Base-by-base conservation (phyloP, 2,888 invertebrate genomes). In the Acholoe squamosa region DNA sequence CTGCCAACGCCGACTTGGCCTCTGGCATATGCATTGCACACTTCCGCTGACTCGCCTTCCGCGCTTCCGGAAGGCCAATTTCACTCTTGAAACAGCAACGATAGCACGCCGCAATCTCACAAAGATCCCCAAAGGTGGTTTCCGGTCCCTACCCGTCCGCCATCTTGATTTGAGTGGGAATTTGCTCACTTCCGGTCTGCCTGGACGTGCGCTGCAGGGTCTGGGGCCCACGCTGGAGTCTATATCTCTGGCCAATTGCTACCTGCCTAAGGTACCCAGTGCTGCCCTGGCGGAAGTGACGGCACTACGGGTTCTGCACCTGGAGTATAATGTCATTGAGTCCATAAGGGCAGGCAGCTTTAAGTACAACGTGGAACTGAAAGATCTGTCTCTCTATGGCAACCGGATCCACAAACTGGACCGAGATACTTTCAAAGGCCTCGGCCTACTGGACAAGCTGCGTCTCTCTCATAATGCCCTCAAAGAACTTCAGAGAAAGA, bases 131-230 rank as follows among this genome's bases (percentile, higher is more conserved):
- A 54, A 90, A 7, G 43, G 33, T 33, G 80, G 77, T 56, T 90
- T 90, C 90, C 34, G 25, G 80, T 19, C 10, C 10, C 31, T 90
- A 10, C 16, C 43, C 28, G 76, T 80, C 19, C 34, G 77, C 19
- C 54, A 54, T n/a, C 56, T 90, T 80, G 90, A 90, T 25, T 80
- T 90, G 25, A 76, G 80, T 33, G 90, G 90, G 0, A 90, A 90
- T 56, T n/a, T 80, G 31, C 56, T 90, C 7, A 80, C 84, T 28
- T 0, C 1, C 33, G 80, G 80, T 25, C 10, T 90, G 52, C 31
- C 51, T 25, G 80, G 76, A 0, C 54, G 76, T 1, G 80, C 80
- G 0, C 77, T 90, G 25, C 25, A 31, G 25, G 61, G 61, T 3
- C 80, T 90, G 52, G 61, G 67, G 19, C 5, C 16, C 80, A 14